These are phyloP conservation scores for Agelas oroides DNA, from an alignment of 37 sponge, comb jelly and placozoan species.

Conservation along the genomic window DNA sequence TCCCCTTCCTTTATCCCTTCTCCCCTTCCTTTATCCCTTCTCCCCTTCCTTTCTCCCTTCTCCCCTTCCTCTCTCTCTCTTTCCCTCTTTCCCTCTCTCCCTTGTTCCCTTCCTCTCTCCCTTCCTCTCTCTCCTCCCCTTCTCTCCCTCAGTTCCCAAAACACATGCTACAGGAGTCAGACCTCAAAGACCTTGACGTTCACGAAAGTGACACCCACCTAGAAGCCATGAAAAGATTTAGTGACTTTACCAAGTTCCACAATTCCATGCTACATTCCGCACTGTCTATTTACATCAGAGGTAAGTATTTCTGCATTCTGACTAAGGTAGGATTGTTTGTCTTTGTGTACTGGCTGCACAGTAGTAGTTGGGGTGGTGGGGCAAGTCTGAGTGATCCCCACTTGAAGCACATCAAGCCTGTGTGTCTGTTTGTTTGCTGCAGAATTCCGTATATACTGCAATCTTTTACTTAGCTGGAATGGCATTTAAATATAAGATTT, in stretches of 20 bases:
- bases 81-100: constrained; percentile 33
- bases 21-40: too few species aligned
- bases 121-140: too few species aligned
- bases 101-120: not conserved
- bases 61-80: too few species aligned
- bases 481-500: too few species aligned
- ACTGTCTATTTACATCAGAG: constrained; percentile 3
- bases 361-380: constrained; percentile 22
- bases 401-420: too few species aligned
- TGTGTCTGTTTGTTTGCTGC: too few species aligned
- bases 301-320: constrained; percentile 17
- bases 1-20: not conserved
- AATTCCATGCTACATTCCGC: not conserved
- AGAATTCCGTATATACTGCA: too few species aligned
- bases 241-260: constrained; percentile 62
- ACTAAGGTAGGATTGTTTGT: constrained; percentile 18
- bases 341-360: constrained; percentile 1
- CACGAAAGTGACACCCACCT: constrained; percentile 37
- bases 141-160: constrained; percentile 59
- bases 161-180: constrained; percentile 8
- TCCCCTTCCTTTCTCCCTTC: constrained; percentile 47
- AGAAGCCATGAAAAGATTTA: constrained; percentile 66
- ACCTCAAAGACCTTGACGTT: constrained; percentile 24
- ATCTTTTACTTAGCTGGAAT: too few species aligned
- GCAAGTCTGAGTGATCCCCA: too few species aligned